phyloP scores from a whole-genome alignment of 2,113 vertebrate species.

The Protobothrops mucrosquamatus region DNA sequence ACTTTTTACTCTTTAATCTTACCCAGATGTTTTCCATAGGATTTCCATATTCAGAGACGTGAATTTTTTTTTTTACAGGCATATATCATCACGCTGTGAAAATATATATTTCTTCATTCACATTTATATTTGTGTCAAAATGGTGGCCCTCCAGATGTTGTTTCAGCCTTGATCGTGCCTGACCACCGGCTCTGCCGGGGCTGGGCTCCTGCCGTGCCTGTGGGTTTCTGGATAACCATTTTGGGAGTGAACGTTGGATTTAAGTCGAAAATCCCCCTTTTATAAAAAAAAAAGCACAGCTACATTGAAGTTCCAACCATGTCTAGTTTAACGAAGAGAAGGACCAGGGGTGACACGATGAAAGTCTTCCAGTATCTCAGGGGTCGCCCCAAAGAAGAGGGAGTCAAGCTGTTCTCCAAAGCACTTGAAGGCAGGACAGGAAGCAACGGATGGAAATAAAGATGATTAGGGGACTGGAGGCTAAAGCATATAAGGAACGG shows the following conservation, averaged over 20 bases:
- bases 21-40: background rate
- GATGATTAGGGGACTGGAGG: no score
- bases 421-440: no score
- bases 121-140: background rate
- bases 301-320: background rate
- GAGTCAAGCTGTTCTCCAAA: no score
- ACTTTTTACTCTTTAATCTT: background rate
- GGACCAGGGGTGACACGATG: no score
- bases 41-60: background rate
- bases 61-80: background rate
- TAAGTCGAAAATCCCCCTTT: background rate
- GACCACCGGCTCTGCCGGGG: background rate
- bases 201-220: background rate
- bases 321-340: no score
- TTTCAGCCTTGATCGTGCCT: background rate
- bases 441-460: no score
- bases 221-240: background rate
- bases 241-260: background rate
- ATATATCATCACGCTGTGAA: background rate
- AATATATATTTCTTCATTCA: background rate
- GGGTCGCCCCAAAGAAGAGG: no score
- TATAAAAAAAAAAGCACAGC: background rate
- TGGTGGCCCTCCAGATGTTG: background rate
- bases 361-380: no score
- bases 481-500: no score